Conservation (phyloP, 2,888 invertebrate species). For the Trissolcus brochymenae region DNA sequence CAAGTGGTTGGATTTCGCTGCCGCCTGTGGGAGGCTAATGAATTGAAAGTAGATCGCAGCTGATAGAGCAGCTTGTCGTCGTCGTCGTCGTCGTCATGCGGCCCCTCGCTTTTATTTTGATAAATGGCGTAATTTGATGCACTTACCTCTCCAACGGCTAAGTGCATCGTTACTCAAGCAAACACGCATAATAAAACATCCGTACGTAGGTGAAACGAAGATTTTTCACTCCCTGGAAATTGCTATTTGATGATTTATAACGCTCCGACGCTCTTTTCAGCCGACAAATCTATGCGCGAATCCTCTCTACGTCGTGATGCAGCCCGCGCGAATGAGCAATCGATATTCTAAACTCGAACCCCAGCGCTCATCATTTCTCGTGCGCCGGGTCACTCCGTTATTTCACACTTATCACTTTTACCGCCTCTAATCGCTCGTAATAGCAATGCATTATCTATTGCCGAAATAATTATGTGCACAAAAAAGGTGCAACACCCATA, state of each 20-base stretch:
- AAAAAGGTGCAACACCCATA: constrained; percentile 21
- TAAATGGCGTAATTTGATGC: constrained; percentile 31
- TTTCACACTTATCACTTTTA: constrained; percentile 33
- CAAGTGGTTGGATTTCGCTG: constrained; percentile 52
- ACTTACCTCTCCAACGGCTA: background rate
- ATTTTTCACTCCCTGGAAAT: constrained; percentile 1
- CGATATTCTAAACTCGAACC: no score
- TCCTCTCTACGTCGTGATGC: no score
- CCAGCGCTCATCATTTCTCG: no score
- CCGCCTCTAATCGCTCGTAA: constrained; percentile 18
- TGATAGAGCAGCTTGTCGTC: constrained; percentile 40
- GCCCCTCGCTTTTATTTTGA: constrained; percentile 29
- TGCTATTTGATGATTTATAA: background rate
- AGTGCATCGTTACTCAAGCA: constrained; percentile 6
- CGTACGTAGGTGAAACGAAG: background rate
- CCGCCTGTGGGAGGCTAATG: constrained; percentile 54
- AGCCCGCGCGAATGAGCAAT: no score
- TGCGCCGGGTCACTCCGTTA: constrained; percentile 19
- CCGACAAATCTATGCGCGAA: no score
- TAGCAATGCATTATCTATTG: constrained; percentile 19
- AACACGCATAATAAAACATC: constrained; percentile 18
- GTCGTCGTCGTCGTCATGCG: constrained; percentile 24
- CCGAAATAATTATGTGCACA: constrained; percentile 26
- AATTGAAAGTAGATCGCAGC: constrained; percentile 53
- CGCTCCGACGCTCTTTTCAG: no score